Evolutionary conservation across 1,140 invertebrate genomes (phyloP).

Genomic region (Pogonomyrmex barbatus): DNA sequence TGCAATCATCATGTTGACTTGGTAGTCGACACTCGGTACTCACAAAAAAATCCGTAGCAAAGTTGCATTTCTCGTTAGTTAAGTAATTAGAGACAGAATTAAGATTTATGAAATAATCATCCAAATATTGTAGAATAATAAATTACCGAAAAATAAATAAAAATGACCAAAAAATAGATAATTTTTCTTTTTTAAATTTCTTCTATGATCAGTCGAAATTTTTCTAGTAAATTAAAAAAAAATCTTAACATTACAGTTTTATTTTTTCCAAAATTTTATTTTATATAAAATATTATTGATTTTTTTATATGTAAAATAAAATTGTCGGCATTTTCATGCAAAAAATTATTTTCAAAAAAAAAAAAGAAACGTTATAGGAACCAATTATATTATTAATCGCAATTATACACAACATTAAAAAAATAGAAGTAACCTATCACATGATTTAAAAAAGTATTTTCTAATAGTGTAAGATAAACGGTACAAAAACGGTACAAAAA

Average conservation of each 20-base stretch:
- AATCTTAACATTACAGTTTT: background rate
- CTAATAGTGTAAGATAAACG: background rate
- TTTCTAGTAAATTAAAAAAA: background rate
- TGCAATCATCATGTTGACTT: conserved; percentile 51
- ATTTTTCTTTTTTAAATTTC: no score
- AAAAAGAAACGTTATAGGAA: background rate
- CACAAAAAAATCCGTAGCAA: conserved; percentile 24
- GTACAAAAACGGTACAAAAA: no score
- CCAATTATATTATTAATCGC: background rate
- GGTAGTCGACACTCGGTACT: conserved; percentile 11
- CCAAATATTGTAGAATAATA: background rate
- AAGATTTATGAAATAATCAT: background rate
- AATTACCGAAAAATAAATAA: no score
- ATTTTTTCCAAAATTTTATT: background rate
- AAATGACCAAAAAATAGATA: no score
- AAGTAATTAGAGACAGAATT: background rate
- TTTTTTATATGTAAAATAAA: background rate
- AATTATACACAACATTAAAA: background rate
- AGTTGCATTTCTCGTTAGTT: background rate
- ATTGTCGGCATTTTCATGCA: background rate
- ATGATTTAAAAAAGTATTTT: background rate
- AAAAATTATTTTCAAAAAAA: background rate
- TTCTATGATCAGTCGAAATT: background rate
- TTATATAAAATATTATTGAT: conserved; percentile 18
- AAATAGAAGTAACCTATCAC: background rate